A percentile compares a stretch with the other conserved stretches of the same genome.
These are phyloP conservation scores for Carduelis carduelis DNA, from an alignment of 2,797 vertebrate species.

Conservation along the genomic window DNA sequence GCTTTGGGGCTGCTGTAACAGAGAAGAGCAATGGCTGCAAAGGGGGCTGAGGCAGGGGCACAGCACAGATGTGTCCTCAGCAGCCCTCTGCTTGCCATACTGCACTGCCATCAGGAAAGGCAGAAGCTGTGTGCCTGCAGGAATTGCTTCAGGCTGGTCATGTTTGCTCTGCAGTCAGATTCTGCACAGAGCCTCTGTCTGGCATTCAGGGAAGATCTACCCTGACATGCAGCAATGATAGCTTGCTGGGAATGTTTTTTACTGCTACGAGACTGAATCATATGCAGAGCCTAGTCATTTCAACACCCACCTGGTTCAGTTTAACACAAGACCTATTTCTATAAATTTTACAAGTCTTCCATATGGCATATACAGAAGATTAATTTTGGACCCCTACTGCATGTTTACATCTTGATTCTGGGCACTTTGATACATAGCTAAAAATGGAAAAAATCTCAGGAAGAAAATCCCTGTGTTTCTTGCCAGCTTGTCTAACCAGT, in stretches of 20 bases:
- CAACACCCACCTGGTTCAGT: conserved; percentile 29
- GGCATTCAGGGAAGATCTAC: neutral
- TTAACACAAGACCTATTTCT: conserved; percentile 8
- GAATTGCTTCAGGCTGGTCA: rapidly evolving
- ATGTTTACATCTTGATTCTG: conserved; percentile 20
- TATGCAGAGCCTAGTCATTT: neutral
- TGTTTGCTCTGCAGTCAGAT: neutral
- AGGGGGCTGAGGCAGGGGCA: rapidly evolving
- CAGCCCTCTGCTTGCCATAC: rapidly evolving
- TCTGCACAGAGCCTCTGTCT: neutral
- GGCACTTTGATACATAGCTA: neutral
- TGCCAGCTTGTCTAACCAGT: neutral
- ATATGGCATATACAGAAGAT: neutral
- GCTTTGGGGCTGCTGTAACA: neutral
- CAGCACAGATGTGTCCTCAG: rapidly evolving
- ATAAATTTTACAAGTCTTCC: conserved; percentile 11
- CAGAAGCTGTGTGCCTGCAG: neutral
- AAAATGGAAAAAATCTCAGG: neutral
- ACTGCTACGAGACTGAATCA: neutral
- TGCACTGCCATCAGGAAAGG: neutral
- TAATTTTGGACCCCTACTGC: neutral
- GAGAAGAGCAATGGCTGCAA: neutral
- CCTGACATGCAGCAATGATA: neutral
- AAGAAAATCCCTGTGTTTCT: neutral
- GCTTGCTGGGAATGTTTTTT: conserved; percentile 1